These are phyloP conservation scores for Amphiprion percula DNA, from an alignment of 2,113 vertebrate species.

Conservation along the genomic window DNA sequence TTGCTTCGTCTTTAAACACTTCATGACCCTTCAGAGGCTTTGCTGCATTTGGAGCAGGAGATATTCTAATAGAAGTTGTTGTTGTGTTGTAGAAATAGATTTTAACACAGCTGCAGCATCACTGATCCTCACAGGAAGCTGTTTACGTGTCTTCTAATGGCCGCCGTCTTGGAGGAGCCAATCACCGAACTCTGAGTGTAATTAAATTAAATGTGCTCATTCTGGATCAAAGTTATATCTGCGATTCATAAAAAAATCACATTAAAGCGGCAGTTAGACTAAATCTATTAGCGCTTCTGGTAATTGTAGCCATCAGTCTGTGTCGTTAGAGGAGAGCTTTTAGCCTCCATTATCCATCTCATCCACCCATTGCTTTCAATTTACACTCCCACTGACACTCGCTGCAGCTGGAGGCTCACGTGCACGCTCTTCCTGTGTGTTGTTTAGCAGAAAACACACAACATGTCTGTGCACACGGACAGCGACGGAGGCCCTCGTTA, in stretches of 20 bases:
- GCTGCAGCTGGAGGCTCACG: too few species aligned
- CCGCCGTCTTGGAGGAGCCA: slow-evolving; percentile 7
- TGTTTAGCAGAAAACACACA: background rate
- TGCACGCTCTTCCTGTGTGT: too few species aligned
- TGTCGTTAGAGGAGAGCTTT: slow-evolving; percentile 59
- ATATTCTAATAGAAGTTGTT: background rate
- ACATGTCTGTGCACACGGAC: slow-evolving; percentile 15
- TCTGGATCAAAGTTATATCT: slow-evolving; percentile 43
- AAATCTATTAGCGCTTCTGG: slow-evolving; percentile 52
- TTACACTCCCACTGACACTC: background rate
- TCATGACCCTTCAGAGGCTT: too few species aligned
- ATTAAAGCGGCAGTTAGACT: slow-evolving; percentile 38
- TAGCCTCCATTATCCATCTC: slow-evolving; percentile 49
- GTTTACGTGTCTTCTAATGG: background rate
- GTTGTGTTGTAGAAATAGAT: accelerated
- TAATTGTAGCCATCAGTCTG: slow-evolving; percentile 46
- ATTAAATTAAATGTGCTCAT: slow-evolving; percentile 51
- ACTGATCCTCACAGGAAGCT: background rate
- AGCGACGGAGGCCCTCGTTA: slow-evolving; percentile 27
- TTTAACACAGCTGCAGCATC: background rate
- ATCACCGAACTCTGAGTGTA: slow-evolving; percentile 27
- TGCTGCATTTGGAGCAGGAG: too few species aligned
- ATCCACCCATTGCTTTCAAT: slow-evolving; percentile 34
- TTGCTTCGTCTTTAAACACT: too few species aligned
- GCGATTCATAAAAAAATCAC: slow-evolving; percentile 38